These are phyloP conservation scores for Drosophila tsacasi DNA, from an alignment of 1,140 invertebrate genomes.

Conservation along the genomic window DNA sequence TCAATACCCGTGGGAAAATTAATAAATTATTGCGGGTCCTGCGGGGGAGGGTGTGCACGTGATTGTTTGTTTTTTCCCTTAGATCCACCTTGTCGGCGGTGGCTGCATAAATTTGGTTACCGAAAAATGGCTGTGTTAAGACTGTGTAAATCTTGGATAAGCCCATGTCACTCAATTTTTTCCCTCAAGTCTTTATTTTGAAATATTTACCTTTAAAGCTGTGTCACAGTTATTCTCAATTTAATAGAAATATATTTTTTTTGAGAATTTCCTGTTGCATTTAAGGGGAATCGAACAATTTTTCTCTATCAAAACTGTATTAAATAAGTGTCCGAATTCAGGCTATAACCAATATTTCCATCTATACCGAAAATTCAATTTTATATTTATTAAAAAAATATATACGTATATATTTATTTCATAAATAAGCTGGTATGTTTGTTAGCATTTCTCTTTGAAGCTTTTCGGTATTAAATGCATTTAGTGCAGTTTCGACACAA, in stretches of 20 bases:
- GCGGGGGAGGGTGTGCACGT: constrained; percentile 10
- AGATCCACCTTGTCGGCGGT: neutral
- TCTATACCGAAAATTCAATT: neutral
- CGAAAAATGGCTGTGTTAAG: neutral
- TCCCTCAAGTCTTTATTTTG: neutral
- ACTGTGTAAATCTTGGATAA: constrained; percentile 7
- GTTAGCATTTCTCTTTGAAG: constrained; percentile 23
- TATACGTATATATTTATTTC: too few relatives aligned
- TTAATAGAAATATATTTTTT: too few relatives aligned
- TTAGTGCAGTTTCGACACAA: constrained; percentile 56
- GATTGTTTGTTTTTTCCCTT: constrained; percentile 30
- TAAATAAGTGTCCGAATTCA: neutral
- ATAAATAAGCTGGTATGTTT: constrained; percentile 7
- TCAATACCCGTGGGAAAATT: constrained; percentile 45
- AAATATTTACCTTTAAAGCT: neutral
- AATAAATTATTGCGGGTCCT: constrained; percentile 39
- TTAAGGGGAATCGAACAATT: neutral
- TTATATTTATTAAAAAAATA: constrained; percentile 1
- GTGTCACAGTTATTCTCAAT: neutral
- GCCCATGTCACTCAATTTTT: neutral
- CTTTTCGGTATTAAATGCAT: constrained; percentile 40
- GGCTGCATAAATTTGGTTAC: constrained; percentile 9
- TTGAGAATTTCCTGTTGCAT: too few relatives aligned
- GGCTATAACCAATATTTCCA: neutral
- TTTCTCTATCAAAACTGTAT: neutral